Evolutionary conservation across 2,888 invertebrate species (phyloP).

Genomic region (Adelognathus sp.): DNA sequence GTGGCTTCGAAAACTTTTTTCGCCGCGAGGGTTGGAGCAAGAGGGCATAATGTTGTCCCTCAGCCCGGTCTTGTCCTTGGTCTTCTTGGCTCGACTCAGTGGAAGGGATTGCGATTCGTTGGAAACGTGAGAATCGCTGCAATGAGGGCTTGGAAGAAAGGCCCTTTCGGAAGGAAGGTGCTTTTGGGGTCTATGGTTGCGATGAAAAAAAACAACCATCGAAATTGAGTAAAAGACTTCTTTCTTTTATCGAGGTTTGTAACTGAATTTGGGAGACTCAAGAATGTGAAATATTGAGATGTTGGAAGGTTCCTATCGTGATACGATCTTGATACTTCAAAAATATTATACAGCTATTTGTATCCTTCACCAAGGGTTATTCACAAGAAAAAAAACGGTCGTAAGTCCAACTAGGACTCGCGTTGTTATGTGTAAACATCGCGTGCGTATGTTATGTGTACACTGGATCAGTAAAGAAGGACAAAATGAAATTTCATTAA

Average conservation of each 20-base stretch:
- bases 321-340: no score
- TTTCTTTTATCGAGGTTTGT: background rate
- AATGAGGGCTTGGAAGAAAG: conserved; percentile 12
- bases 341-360: no score
- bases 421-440: no score
- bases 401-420: no score
- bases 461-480: no score
- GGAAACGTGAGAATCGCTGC: conserved; percentile 27
- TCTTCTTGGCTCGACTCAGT: background rate
- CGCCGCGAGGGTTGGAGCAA: conserved; percentile 49
- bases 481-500: no score
- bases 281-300: no score
- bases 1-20: conserved; percentile 61
- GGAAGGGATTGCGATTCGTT: conserved; percentile 2
- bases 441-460: no score
- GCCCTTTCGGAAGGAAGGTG: background rate
- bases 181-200: background rate
- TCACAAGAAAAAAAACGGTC: no score
- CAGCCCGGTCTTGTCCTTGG: background rate
- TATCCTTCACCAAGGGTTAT: no score
- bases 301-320: no score
- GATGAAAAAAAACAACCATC: background rate
- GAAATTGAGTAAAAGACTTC: background rate
- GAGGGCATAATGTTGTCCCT: conserved; percentile 20
- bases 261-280: no score